Percentiles rank a stretch among this genome's conserved stretches.
These are phyloP conservation scores for Crenuchus spilurus DNA, from an alignment of 2,797 vertebrate species.

Conservation along the genomic window DNA sequence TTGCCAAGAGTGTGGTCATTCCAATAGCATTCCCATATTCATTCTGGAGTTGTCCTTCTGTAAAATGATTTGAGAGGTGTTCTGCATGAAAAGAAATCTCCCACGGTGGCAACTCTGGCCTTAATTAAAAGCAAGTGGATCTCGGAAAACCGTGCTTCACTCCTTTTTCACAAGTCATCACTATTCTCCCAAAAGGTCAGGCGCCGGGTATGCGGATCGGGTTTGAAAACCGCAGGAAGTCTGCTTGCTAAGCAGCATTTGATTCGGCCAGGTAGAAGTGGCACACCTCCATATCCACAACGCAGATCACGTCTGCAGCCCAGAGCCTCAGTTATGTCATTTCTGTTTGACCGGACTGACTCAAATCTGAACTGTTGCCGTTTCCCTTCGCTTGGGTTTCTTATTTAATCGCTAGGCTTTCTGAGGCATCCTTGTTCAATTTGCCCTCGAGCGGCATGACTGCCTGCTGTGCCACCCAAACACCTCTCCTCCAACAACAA, in stretches of 20 bases:
- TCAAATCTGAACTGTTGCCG: not conserved
- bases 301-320: not conserved
- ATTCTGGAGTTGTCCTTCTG: slow-evolving; percentile 44
- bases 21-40: slow-evolving; percentile 41
- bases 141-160: slow-evolving; percentile 37
- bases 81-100: slow-evolving; percentile 5
- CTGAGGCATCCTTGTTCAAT: slow-evolving; percentile 36
- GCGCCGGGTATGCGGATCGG: slow-evolving; percentile 15
- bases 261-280: not conserved
- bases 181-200: slow-evolving; percentile 48
- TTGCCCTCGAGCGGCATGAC: slow-evolving; percentile 37
- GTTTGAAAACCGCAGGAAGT: slow-evolving; percentile 1
- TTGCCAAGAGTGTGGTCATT: slow-evolving; percentile 50
- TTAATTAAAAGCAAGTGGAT: slow-evolving; percentile 47
- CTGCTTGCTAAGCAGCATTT: not conserved
- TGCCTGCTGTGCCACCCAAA: slow-evolving; percentile 50
- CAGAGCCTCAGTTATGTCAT: not conserved
- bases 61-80: slow-evolving; percentile 36
- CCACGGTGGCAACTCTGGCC: slow-evolving; percentile 13
- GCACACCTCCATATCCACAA: not conserved
- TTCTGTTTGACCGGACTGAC: slow-evolving; percentile 2
- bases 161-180: slow-evolving; percentile 30
- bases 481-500: slow-evolving; percentile 49
- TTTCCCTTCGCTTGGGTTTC: slow-evolving; percentile 3
- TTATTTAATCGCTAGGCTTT: slow-evolving; percentile 26